A percentile compares a stretch with the other conserved stretches of the same genome.
Evolutionary conservation across 2,113 vertebrate species (phyloP).

Genomic region (Pao palembangensis): DNA sequence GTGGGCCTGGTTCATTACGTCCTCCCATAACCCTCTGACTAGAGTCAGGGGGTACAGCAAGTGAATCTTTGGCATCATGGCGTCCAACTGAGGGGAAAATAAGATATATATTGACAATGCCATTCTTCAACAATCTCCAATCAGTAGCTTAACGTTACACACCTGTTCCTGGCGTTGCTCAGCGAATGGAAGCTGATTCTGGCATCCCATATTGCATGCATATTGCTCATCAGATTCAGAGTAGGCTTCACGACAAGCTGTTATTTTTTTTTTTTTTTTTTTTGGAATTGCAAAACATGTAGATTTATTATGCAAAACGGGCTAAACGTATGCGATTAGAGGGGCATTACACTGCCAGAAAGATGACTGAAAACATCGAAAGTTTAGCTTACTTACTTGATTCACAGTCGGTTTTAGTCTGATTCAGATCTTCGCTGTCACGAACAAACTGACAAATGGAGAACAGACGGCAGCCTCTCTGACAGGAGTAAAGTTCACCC

Average conservation of each 20-base stretch:
- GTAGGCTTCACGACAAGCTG: constrained; percentile 96
- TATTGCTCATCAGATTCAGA: constrained; percentile 86
- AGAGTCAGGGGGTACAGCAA: constrained; percentile 88
- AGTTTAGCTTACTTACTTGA: constrained; percentile 78
- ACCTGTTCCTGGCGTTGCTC: constrained; percentile 90
- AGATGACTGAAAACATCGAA: background rate
- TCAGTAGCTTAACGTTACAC: background rate
- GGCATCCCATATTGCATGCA: constrained; percentile 93
- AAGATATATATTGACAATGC: background rate
- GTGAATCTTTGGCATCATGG: constrained; percentile 93
- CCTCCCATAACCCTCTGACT: constrained; percentile 91
- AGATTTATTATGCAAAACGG: background rate
- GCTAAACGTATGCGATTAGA: too few species aligned
- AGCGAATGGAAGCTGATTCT: constrained; percentile 91
- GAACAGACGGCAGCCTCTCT: constrained; percentile 94
- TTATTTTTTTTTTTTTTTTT: background rate
- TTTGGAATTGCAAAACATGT: background rate
- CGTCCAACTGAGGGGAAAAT: constrained; percentile 78
- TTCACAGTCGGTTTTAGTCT: constrained; percentile 90
- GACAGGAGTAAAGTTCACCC: constrained; percentile 91
- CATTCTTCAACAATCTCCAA: background rate
- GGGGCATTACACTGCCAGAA: background rate
- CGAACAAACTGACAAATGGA: constrained; percentile 98
- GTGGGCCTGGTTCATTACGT: constrained; percentile 93
- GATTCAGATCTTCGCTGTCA: constrained; percentile 87